These are phyloP conservation scores for Cebus imitator DNA, from an alignment of 2,113 vertebrate species.

Conservation along the genomic window DNA sequence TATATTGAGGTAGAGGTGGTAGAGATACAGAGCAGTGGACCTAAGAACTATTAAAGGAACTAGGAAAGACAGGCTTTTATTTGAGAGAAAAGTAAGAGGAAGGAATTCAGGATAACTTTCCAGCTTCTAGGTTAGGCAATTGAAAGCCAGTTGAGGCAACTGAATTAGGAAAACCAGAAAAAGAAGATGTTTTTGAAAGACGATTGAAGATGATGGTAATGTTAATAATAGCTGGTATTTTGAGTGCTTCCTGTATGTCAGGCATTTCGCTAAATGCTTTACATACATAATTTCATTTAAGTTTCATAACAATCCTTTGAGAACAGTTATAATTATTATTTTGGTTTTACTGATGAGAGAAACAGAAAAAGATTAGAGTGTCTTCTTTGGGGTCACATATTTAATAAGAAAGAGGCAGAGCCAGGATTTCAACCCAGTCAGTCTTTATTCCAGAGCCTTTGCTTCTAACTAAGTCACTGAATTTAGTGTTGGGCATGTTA, in stretches of 20 bases:
- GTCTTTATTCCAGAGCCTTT: slow-evolving; percentile 46
- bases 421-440: not conserved
- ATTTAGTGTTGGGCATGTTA: not conserved
- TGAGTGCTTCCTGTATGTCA: not conserved
- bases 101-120: not conserved
- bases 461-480: not conserved
- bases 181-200: not conserved
- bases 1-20: not conserved
- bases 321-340: slow-evolving; percentile 4
- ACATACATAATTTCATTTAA: not conserved
- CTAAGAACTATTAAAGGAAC: not conserved
- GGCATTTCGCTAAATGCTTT: not conserved
- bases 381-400: not conserved
- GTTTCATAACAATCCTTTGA: not conserved
- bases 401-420: not conserved
- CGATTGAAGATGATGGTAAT: not conserved
- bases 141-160: not conserved
- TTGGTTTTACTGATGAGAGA: slow-evolving; percentile 10
- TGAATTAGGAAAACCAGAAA: not conserved
- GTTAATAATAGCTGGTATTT: not conserved
- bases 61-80: not conserved
- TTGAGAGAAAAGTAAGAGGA: not conserved
- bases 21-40: not conserved
- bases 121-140: not conserved
- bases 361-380: not conserved